Conservation (phyloP, 2,113 vertebrate genomes). For the Marmota monax region DNA sequence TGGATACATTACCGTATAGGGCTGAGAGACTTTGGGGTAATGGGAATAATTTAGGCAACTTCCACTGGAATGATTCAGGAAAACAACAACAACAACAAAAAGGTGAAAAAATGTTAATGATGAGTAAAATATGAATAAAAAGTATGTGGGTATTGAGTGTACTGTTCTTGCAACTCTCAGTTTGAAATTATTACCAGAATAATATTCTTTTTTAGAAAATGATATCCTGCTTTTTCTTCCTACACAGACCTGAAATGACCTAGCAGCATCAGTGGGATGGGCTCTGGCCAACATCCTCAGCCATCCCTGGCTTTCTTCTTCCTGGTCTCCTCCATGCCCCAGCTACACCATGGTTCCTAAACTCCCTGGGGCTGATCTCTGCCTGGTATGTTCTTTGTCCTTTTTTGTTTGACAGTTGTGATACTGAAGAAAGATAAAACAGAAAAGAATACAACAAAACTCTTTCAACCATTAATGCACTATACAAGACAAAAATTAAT, state of each 20-base stretch:
- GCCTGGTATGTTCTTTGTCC: background rate
- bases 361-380: background rate
- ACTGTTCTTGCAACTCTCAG: background rate
- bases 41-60: background rate
- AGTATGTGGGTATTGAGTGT: background rate
- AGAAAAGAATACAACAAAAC: conserved; percentile 8
- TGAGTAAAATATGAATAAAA: background rate
- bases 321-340: background rate
- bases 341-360: too few species aligned
- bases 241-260: too few species aligned
- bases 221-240: background rate
- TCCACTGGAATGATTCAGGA: background rate
- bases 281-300: background rate
- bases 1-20: background rate
- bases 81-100: background rate
- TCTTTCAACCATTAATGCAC: background rate
- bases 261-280: background rate
- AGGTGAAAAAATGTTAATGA: background rate
- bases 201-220: background rate
- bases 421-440: conserved; percentile 35
- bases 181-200: background rate
- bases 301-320: background rate
- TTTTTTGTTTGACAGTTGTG: background rate
- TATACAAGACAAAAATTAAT: conserved; percentile 37
- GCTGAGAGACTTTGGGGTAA: background rate